Evolutionary conservation across 2,888 invertebrate genomes (phyloP), one percentile per base, ranked within the genome.

Genomic region (Zele albiditarsus): DNA sequence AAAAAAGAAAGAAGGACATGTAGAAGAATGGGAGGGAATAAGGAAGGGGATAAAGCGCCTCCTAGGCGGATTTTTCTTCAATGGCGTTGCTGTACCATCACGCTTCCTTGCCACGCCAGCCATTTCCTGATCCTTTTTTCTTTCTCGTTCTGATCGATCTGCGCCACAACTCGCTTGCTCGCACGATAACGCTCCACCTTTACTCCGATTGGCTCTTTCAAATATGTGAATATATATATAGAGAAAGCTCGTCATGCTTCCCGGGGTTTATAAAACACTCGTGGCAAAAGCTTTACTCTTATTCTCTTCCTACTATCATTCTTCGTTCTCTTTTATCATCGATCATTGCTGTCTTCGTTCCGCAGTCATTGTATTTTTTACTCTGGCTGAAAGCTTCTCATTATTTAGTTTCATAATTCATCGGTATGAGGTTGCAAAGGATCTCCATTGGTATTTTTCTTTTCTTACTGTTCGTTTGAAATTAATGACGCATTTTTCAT

Each of bases 101-200:
- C 60, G 60, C 60, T 60, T 60, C 27, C 60, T 27, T 66, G 66
- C 71, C 49, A 25, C 33, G 33, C 38, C 63, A 73, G 66, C 66
- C 66, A 66, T 73, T 73, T 73, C 42, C 73, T 28, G 66, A 67
- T 58, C 66, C 10, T 65, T 53, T 71, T 62, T 53, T 62, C 46
- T n/a, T 46, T 67, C 23, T 14, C 57, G 23, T 73, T 67, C 58
- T 71, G 66, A 73, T 73, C 53, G 57, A 67, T 53, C 58, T 25
- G 38, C 49, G 23, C 49, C 63, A 27, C 25, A 53, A 53, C 20
- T 20, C 20, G 53, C 53, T 53, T 8, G 6, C 53, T 53, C n/a
- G 46, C 27, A 33, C 23, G 63, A 42, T 71, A 63, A 65, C 4
- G 65, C 49, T 28, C 49, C 46, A 20, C 63, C 46, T 46, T 63